These are phyloP conservation scores for Augochlora pura DNA, from an alignment of 1,140 invertebrate species.

Conservation along the genomic window DNA sequence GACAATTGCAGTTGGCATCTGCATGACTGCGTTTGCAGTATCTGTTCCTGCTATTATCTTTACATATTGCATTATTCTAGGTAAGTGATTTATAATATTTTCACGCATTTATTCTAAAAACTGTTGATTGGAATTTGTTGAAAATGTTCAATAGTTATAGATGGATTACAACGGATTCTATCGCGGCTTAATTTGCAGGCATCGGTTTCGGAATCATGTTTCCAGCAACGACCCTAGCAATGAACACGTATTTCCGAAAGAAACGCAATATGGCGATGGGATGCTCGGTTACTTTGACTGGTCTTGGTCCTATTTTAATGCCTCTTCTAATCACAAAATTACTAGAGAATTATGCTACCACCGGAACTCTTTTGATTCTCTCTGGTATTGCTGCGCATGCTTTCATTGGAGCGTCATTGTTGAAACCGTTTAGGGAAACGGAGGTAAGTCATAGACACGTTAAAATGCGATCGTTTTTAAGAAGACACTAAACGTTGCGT, in stretches of 20 bases:
- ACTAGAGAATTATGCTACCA: constrained; percentile 73
- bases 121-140: no score
- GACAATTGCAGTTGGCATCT: constrained; percentile 79
- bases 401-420: constrained; percentile 83
- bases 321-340: constrained; percentile 82
- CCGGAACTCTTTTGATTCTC: constrained; percentile 82
- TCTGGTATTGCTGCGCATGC: constrained; percentile 83
- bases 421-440: constrained; percentile 82
- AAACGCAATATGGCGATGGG: constrained; percentile 86
- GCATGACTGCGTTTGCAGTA: constrained; percentile 78
- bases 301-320: constrained; percentile 87
- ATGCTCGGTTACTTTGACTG: constrained; percentile 85
- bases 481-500: neutral
- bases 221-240: constrained; percentile 79
- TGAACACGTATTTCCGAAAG: constrained; percentile 86
- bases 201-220: constrained; percentile 52
- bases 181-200: constrained; percentile 32
- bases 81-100: constrained; percentile 77
- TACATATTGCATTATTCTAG: constrained; percentile 84
- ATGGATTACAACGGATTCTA: no score
- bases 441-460: constrained; percentile 40
- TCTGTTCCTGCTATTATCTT: constrained; percentile 81
- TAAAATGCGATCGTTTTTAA: neutral
- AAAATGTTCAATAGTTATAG: no score
- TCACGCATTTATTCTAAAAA: no score